Evolutionary conservation across 2,888 invertebrate species (phyloP), one percentile per base, ranked within the genome.

Genomic region (Agonum fuliginosum): DNA sequence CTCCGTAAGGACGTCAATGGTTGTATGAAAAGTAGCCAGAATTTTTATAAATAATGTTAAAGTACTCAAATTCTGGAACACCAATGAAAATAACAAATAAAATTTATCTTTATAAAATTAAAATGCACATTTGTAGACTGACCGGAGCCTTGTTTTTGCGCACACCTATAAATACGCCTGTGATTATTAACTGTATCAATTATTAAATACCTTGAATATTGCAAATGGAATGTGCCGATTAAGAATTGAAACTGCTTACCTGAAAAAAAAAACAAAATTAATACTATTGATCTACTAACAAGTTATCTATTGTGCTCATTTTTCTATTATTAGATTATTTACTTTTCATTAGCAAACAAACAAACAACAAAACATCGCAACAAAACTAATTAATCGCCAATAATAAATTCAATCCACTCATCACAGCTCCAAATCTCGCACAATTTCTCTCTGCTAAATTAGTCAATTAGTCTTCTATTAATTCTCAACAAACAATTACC

Each of bases 401-500:
- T 62, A 62, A 58, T 14, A 30, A 46, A 17, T 17, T 46, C 46
- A 46, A 17, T 17, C 46, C 27, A 54, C 24, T 54, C 12, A 54
- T 62, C 30, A 62, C 8, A 30, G 58, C 14, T 62, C 58, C 30
- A 62, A 62, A 62, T 62, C 54, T 24, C 8, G 58, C n/a, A 54
- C 24, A 54, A n/a, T 62, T 62, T 62, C 30, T 17, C 30, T 27
- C 58, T 62, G 10, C 14, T 62, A 62, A 62, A 62, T 30, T 62
- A 62, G 58, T 30, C 58, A 62, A 62, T 62, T 62, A 62, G 19
- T 30, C 58, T 62, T 17, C 27, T 14, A 62, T 62, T 62, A 17
- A 46, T 46, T 37, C 37, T 8, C 8, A 12, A n/a, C 37, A 37
- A 37, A 54, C 54, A 54, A 54, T 54, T 54, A 54, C 54, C 54